phyloP scores from a whole-genome alignment of 2,888 invertebrate genomes.

The Lasioglossum leucozonium region DNA sequence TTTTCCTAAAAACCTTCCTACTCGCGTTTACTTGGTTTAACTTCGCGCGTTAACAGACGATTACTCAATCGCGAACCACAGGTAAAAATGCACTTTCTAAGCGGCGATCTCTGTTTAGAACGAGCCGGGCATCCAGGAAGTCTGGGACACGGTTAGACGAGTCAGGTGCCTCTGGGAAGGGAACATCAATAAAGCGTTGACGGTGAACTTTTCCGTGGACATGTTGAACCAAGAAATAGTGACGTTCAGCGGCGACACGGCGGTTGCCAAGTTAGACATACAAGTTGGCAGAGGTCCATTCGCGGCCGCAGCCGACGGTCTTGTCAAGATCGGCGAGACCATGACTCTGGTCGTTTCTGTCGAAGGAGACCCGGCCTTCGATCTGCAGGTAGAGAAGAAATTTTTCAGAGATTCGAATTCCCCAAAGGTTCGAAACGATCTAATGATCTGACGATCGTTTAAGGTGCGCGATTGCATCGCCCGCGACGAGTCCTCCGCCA shows the following conservation, averaged over 20 bases:
- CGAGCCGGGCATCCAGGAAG: slow-evolving; percentile 90
- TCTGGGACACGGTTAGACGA: slow-evolving; percentile 92
- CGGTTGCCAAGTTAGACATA: slow-evolving; percentile 91
- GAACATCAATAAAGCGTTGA: slow-evolving; percentile 90
- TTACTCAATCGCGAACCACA: not conserved
- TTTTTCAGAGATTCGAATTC: not conserved
- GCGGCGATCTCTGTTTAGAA: slow-evolving; percentile 85
- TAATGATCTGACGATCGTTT: not conserved
- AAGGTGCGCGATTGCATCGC: slow-evolving; percentile 91
- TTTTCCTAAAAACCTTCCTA: not conserved
- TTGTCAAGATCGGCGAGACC: slow-evolving; percentile 92
- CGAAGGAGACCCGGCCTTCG: slow-evolving; percentile 92
- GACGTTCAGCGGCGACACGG: slow-evolving; percentile 94
- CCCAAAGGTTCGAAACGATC: not conserved
- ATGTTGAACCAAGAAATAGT: slow-evolving; percentile 93
- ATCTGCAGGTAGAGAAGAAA: slow-evolving; percentile 86
- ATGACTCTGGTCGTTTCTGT: slow-evolving; percentile 93
- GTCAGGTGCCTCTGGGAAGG: slow-evolving; percentile 94
- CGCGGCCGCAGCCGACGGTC: slow-evolving; percentile 90
- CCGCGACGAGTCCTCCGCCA: slow-evolving; percentile 88
- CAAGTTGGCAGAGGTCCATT: slow-evolving; percentile 92
- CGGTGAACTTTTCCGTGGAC: slow-evolving; percentile 91
- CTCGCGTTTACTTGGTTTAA: not conserved
- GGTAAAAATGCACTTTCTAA: slow-evolving; percentile 1
- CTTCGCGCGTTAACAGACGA: not conserved